Conservation (phyloP, 2,888 invertebrate genomes). For the Herminia tarsipennalis region DNA sequence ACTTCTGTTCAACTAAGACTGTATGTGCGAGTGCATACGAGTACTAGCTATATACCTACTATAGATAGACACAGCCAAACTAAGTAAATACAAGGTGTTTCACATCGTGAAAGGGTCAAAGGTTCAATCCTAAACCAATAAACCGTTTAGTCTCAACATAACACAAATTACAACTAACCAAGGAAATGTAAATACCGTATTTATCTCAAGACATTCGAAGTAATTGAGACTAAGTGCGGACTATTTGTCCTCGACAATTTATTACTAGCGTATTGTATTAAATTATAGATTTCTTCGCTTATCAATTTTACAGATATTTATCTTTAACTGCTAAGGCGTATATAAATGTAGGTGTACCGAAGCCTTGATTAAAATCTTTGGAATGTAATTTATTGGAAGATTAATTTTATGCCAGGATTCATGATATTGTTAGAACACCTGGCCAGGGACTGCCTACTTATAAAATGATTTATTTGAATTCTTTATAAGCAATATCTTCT, state of each 20-base stretch:
- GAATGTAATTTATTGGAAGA: too few relatives aligned
- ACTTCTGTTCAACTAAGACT: too few relatives aligned
- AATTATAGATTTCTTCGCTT: conserved; percentile 1
- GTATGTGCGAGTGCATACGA: too few relatives aligned
- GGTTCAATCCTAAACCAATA: conserved; percentile 1
- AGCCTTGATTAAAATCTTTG: neutral
- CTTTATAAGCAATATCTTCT: too few relatives aligned
- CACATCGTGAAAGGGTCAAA: too few relatives aligned
- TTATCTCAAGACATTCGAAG: conserved; percentile 26
- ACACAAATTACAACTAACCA: neutral
- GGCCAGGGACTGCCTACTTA: neutral
- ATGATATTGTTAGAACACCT: neutral
- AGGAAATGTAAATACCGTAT: conserved; percentile 6
- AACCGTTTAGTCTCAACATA: conserved; percentile 1
- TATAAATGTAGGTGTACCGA: neutral
- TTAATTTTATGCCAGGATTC: too few relatives aligned
- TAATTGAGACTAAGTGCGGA: conserved; percentile 35
- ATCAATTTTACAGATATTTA: neutral
- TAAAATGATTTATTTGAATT: too few relatives aligned
- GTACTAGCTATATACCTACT: too few relatives aligned
- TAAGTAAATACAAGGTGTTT: too few relatives aligned
- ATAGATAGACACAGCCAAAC: too few relatives aligned
- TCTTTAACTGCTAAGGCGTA: neutral
- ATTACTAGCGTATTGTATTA: conserved; percentile 10
- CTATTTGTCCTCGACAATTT: conserved; percentile 27